Evolutionary conservation across 2,888 invertebrate species (phyloP).

Genomic region (Gryllus longicercus): DNA sequence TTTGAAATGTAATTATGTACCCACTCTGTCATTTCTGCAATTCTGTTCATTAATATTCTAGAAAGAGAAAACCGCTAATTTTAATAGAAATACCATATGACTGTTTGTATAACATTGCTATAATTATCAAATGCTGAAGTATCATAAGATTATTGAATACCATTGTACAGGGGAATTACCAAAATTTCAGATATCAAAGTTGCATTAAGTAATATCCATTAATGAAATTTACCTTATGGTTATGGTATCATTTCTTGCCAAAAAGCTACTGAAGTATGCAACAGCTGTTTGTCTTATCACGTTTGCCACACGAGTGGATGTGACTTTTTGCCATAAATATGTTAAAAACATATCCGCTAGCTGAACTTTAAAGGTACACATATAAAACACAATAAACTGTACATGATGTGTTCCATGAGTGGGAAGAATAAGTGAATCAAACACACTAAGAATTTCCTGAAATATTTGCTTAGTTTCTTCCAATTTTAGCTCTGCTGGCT

Average conservation of each 20-base stretch:
- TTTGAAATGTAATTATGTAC: constrained; percentile 76
- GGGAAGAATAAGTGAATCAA: constrained; percentile 76
- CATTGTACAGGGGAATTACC: too few species aligned
- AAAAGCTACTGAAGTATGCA: constrained; percentile 71
- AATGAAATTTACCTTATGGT: constrained; percentile 56
- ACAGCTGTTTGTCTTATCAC: constrained; percentile 66
- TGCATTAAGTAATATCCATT: constrained; percentile 34
- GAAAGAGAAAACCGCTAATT: constrained; percentile 41
- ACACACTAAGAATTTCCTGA: constrained; percentile 61
- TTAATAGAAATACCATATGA: background rate
- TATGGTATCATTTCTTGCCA: constrained; percentile 65
- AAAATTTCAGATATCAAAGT: constrained; percentile 20
- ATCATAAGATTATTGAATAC: too few species aligned
- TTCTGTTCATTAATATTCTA: constrained; percentile 61
- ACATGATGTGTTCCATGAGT: constrained; percentile 78
- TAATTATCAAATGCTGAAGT: too few species aligned
- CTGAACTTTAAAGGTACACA: constrained; percentile 62
- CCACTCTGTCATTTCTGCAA: constrained; percentile 76
- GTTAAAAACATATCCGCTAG: constrained; percentile 64
- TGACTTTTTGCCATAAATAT: constrained; percentile 71
- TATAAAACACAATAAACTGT: constrained; percentile 72
- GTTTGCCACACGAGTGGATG: constrained; percentile 60
- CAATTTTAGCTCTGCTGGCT: constrained; percentile 48
- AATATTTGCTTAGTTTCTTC: constrained; percentile 60
- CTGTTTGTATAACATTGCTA: too few species aligned